These are phyloP conservation scores for Salvelinus namaycush DNA, from an alignment of 2,113 vertebrate species.

Conservation along the genomic window DNA sequence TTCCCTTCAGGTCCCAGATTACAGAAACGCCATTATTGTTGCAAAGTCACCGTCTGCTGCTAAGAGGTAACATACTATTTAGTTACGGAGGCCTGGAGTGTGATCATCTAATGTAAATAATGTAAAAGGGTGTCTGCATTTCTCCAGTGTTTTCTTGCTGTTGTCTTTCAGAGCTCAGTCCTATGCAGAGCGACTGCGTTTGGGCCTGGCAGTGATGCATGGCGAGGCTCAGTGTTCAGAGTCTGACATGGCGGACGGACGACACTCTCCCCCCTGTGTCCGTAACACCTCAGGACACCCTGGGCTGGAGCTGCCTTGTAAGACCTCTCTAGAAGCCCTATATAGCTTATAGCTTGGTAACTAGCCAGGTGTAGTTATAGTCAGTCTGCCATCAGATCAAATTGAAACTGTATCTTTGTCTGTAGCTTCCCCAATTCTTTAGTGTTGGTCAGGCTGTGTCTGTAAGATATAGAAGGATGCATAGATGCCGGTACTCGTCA, in stretches of 20 bases:
- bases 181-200: constrained; percentile 89
- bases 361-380: not conserved
- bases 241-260: constrained; percentile 95
- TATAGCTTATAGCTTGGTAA: constrained; percentile 17
- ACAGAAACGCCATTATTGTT: constrained; percentile 97
- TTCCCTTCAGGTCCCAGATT: constrained; percentile 88
- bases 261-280: constrained; percentile 92
- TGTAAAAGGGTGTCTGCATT: not conserved
- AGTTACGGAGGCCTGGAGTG: not conserved
- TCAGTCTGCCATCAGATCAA: not conserved
- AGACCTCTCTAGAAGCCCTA: constrained; percentile 54
- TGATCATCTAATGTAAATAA: not conserved
- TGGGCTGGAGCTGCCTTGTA: constrained; percentile 92
- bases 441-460: no score
- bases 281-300: constrained; percentile 90
- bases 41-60: constrained; percentile 98
- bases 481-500: not conserved
- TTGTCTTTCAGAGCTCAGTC: constrained; percentile 86
- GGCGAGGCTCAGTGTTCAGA: constrained; percentile 95
- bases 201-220: constrained; percentile 95
- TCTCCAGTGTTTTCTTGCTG: not conserved
- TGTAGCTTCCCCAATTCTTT: constrained; percentile 11
- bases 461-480: not conserved
- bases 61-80: constrained; percentile 83
- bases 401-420: constrained; percentile 1